Evolutionary conservation across 2,797 vertebrate genomes (phyloP).

Genomic region (Hoplostethus atlanticus): DNA sequence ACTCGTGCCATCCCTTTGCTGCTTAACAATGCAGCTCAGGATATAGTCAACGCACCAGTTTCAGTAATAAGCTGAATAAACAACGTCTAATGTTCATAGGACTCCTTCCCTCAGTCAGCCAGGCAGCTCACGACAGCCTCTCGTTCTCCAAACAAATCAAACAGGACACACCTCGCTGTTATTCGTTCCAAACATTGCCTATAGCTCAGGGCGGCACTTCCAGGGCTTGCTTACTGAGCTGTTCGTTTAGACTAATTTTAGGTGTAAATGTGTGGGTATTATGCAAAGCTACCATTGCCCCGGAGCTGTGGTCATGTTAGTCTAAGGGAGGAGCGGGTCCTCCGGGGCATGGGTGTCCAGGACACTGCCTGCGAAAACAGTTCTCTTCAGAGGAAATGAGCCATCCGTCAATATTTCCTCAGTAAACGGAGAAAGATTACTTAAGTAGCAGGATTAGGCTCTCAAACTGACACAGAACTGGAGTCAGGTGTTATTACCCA

Average conservation of each 20-base stretch:
- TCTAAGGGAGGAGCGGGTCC: slow-evolving; percentile 73
- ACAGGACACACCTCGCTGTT: slow-evolving; percentile 74
- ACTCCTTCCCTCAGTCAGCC: slow-evolving; percentile 20
- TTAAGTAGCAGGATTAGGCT: slow-evolving; percentile 62
- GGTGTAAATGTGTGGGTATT: slow-evolving; percentile 68
- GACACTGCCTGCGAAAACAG: slow-evolving; percentile 68
- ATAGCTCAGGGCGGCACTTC: slow-evolving; percentile 73
- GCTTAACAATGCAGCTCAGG: slow-evolving; percentile 20
- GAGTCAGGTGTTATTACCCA: slow-evolving; percentile 34
- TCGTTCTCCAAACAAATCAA: slow-evolving; percentile 65
- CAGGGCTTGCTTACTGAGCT: slow-evolving; percentile 68
- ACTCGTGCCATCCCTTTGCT: slow-evolving; percentile 6
- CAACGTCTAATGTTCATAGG: slow-evolving; percentile 58
- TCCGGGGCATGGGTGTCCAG: slow-evolving; percentile 66
- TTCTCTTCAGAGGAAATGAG: slow-evolving; percentile 74
- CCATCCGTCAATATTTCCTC: slow-evolving; percentile 77
- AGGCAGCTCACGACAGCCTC: slow-evolving; percentile 17
- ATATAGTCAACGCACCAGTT: slow-evolving; percentile 34
- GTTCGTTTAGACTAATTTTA: slow-evolving; percentile 77
- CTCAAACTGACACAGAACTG: slow-evolving; percentile 49
- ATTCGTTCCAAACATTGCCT: slow-evolving; percentile 60
- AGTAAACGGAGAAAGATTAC: slow-evolving; percentile 74
- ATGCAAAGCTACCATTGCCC: slow-evolving; percentile 64
- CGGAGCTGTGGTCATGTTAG: slow-evolving; percentile 77
- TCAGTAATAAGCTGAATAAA: slow-evolving; percentile 66